Percentiles rank a stretch among this genome's conserved stretches.
phyloP scores from a whole-genome alignment of 2,888 invertebrate species.

The Brachyopa scutellaris region DNA sequence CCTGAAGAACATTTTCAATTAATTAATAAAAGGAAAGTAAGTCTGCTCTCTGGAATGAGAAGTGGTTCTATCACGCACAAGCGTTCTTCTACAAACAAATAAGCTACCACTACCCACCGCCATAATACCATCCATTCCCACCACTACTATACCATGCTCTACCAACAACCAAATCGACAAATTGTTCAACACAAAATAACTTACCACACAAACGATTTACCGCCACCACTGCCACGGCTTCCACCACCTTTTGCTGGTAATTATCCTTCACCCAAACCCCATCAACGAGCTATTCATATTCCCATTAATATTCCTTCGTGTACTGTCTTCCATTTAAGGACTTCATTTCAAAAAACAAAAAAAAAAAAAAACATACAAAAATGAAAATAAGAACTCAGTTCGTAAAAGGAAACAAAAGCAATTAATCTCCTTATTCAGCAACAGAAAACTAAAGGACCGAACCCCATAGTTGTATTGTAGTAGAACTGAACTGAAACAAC shows the following conservation, averaged over 20 bases:
- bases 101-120: slow-evolving; percentile 5
- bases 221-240: background rate
- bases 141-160: background rate
- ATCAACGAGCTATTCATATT: slow-evolving; percentile 54
- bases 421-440: slow-evolving; percentile 66
- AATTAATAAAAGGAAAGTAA: slow-evolving; percentile 20
- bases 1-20: slow-evolving; percentile 53
- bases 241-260: slow-evolving; percentile 46
- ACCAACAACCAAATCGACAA: slow-evolving; percentile 33
- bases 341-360: slow-evolving; percentile 5
- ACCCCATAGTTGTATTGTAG: slow-evolving; percentile 6
- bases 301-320: slow-evolving; percentile 54
- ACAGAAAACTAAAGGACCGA: slow-evolving; percentile 40
- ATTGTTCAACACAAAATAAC: slow-evolving; percentile 55
- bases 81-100: slow-evolving; percentile 32
- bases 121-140: no score
- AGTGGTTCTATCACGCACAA: slow-evolving; percentile 47
- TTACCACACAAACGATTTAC: slow-evolving; percentile 46
- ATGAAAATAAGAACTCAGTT: slow-evolving; percentile 13
- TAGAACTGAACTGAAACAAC: slow-evolving; percentile 48
- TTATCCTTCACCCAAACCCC: slow-evolving; percentile 50
- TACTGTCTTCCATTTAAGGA: slow-evolving; percentile 53
- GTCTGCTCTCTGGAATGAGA: background rate
- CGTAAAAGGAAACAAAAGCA: slow-evolving; percentile 57
- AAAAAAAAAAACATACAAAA: background rate